Conservation (phyloP, 2,113 vertebrate species). For the Addax nasomaculatus region DNA sequence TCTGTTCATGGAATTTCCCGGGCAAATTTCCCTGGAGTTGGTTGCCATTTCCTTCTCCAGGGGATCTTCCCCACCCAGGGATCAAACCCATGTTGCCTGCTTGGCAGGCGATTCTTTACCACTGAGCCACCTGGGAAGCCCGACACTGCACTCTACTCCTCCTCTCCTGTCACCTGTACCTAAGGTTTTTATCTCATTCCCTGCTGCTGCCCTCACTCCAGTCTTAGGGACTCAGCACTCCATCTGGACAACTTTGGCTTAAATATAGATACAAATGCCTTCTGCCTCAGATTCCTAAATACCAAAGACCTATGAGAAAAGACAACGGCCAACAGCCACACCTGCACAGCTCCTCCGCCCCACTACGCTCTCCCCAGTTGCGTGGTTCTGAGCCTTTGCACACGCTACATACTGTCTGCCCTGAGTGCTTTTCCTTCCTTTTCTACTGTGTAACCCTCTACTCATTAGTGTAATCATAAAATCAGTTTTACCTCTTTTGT, state of each 20-base stretch:
- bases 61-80: not conserved
- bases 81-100: not conserved
- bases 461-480: not conserved
- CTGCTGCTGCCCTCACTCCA: not conserved
- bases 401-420: accelerated
- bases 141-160: not conserved
- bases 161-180: not conserved
- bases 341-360: not conserved
- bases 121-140: not conserved
- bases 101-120: not conserved
- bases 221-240: not conserved
- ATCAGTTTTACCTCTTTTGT: not conserved
- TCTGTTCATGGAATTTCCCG: not conserved
- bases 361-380: accelerated
- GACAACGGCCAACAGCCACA: not conserved
- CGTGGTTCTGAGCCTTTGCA: not conserved
- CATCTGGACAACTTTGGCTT: not conserved
- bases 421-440: not conserved
- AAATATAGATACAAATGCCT: not conserved
- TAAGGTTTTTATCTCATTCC: not conserved
- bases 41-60: not conserved
- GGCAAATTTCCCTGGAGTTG: not conserved
- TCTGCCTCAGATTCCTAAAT: not conserved
- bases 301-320: not conserved
- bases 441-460: not conserved